Base-by-base conservation (phyloP, 2,888 invertebrate genomes). In the Morpho deidamia region DNA sequence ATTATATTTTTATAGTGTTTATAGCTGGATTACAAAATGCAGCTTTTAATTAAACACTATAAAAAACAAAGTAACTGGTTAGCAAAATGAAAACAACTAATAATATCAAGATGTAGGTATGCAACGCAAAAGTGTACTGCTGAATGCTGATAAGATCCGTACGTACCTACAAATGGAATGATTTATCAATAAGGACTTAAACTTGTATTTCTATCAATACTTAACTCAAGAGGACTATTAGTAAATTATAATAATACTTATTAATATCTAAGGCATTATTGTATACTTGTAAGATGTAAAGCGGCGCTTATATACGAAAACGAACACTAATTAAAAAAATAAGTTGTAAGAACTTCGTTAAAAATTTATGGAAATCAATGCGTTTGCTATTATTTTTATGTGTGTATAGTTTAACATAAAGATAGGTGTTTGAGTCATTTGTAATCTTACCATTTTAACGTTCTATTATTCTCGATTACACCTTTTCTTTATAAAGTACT, bases 401-500 rank as follows among this genome's bases (percentile, higher is more conserved):
- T 1, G 23, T 11, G 10, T 7, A 37, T n/a, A 35, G 11, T 10
- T n/a, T 8, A 7, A 10, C 11, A 7, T 1, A 0, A 14, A 33
- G 8, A 12, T n/a, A 10, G 5, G 4, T 35, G 9, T 43, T 9
- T 2, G 11, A 43, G 42, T 14, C 14, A 42, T 37, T 8, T 10
- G 23, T 35, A 46, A 49, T 56, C 82, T 76, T 70, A 86, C 86
- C 86, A 84, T 81, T 76, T 70, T 71, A 57, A 64, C 63, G 55
- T 52, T 67, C 66, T 61, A 44, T 55, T 62, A 66, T 65, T 63
- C 61, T 66, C 65, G 70, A 70, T 70, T 74, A 74, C 68, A 72
- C 68, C 71, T 68, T 74, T 74, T 61, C 65, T 61, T 49, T 62
- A 72, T 70, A 64, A 71, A 61, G 66, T 73, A 76, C 63, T 53